Percentiles rank a stretch among this genome's conserved stretches.
phyloP scores from a whole-genome alignment of 2,888 invertebrate genomes.

The Noctua janthe region DNA sequence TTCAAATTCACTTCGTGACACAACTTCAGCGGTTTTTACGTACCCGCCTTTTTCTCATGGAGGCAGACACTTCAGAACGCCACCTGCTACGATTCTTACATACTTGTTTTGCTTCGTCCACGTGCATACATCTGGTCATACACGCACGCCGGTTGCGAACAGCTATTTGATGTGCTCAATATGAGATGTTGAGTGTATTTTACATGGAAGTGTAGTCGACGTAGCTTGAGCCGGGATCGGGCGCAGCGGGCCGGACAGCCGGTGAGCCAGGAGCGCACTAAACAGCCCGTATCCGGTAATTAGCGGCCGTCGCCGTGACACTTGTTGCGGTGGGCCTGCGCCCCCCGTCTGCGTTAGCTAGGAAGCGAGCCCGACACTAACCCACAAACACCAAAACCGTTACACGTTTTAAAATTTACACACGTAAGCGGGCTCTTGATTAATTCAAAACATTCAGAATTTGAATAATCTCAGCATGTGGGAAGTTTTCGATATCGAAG shows the following conservation, averaged over 20 bases:
- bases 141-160: background rate
- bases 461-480: slow-evolving; percentile 1
- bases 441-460: slow-evolving; percentile 3
- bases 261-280: slow-evolving; percentile 10
- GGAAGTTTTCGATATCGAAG: background rate
- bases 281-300: slow-evolving; percentile 56
- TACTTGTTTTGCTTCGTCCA: background rate
- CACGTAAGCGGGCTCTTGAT: background rate
- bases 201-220: background rate
- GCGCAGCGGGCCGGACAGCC: slow-evolving; percentile 17
- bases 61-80: background rate
- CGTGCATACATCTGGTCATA: background rate
- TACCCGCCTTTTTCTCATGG: background rate
- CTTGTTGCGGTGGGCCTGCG: slow-evolving; percentile 57
- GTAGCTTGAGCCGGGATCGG: slow-evolving; percentile 5
- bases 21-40: background rate
- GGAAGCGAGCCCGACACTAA: slow-evolving; percentile 11
- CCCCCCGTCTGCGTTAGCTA: slow-evolving; percentile 23
- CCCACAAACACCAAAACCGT: slow-evolving; percentile 18
- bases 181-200: background rate
- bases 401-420: slow-evolving; percentile 18
- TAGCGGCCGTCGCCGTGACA: slow-evolving; percentile 51
- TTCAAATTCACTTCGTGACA: background rate
- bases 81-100: background rate
- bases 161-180: background rate